Evolutionary conservation across 2,888 invertebrate species (phyloP).

Genomic region (Marronus borbonicus): DNA sequence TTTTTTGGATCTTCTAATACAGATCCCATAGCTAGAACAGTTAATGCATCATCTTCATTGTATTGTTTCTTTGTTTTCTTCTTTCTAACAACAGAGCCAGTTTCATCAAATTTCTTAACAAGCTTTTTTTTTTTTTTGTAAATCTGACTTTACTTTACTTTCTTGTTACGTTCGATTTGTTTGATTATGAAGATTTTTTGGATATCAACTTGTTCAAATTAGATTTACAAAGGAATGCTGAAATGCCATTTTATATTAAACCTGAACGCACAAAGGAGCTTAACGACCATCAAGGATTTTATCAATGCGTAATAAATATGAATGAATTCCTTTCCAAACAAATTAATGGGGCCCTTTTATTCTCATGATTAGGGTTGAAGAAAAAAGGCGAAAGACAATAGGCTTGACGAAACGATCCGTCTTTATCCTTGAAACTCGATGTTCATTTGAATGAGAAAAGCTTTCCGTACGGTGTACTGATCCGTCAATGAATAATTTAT

Average conservation of each 20-base stretch:
- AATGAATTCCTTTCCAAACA: constrained; percentile 33
- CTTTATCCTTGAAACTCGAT: constrained; percentile 29
- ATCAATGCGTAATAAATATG: constrained; percentile 37
- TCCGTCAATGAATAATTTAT: constrained; percentile 33
- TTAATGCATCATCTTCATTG: too few relatives aligned
- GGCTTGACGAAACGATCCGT: constrained; percentile 35
- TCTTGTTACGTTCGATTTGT: neutral
- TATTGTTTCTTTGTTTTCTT: too few relatives aligned
- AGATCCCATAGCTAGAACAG: too few relatives aligned
- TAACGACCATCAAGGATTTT: constrained; percentile 28
- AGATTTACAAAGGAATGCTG: neutral
- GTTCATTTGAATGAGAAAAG: constrained; percentile 34
- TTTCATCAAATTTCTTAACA: too few relatives aligned
- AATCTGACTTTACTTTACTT: neutral
- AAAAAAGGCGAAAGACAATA: constrained; percentile 32
- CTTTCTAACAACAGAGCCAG: too few relatives aligned
- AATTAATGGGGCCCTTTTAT: constrained; percentile 30
- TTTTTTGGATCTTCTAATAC: too few relatives aligned
- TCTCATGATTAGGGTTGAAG: constrained; percentile 31
- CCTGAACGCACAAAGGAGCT: constrained; percentile 12
- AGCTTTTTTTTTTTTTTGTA: too few relatives aligned
- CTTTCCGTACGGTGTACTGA: constrained; percentile 23
- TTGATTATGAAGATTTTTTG: constrained; percentile 4
- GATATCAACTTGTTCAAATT: neutral
- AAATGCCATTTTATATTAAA: neutral